Percentiles rank a stretch among this genome's conserved stretches.
Evolutionary conservation across 2,113 vertebrate genomes (phyloP).

Genomic region (Engraulis encrasicolus): DNA sequence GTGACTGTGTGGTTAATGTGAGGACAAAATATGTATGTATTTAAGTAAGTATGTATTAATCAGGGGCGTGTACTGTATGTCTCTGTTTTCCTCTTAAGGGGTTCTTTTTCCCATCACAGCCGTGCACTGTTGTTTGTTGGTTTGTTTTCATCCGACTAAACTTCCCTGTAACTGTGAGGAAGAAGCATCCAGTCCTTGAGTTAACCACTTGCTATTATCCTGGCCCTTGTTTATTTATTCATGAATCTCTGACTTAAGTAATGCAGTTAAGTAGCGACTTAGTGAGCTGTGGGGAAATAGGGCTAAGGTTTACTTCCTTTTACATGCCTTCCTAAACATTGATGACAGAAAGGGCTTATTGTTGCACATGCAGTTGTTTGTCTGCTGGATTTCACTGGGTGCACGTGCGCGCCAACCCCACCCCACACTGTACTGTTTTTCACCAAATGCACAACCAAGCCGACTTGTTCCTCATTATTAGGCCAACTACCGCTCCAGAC

Average conservation of each 20-base stretch:
- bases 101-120: too few relatives aligned
- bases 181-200: not conserved
- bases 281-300: not conserved
- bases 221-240: constrained; percentile 58
- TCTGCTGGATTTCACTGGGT: not conserved
- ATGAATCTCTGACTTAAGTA: constrained; percentile 50
- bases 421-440: too few relatives aligned
- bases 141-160: too few relatives aligned
- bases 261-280: constrained; percentile 20
- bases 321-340: not conserved
- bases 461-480: too few relatives aligned
- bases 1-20: not conserved
- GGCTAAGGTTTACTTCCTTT: not conserved
- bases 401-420: too few relatives aligned
- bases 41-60: not conserved
- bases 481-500: too few relatives aligned
- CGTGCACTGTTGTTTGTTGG: not conserved
- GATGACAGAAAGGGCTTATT: not conserved
- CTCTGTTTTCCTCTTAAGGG: not conserved
- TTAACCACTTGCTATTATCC: constrained; percentile 33
- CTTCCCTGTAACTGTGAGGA: too few relatives aligned
- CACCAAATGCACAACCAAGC: too few relatives aligned
- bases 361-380: not conserved
- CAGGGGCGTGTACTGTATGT: not conserved
- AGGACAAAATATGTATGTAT: not conserved